A percentile compares a stretch with the other conserved stretches of the same genome.
Evolutionary conservation across 2,113 vertebrate species (phyloP).

Genomic region (Coturnix japonica): DNA sequence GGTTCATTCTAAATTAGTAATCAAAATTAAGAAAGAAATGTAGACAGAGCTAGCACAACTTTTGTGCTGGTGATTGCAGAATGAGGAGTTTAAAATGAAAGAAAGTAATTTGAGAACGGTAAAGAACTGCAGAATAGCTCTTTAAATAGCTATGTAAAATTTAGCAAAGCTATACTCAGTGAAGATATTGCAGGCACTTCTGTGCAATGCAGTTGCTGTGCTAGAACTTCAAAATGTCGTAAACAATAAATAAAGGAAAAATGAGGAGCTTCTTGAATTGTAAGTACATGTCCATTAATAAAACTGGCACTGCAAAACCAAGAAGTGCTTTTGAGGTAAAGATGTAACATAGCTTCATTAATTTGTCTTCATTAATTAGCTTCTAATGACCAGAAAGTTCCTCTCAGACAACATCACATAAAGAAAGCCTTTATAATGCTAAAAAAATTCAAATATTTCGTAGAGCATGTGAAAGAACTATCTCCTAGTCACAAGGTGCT

Average conservation of each 20-base stretch:
- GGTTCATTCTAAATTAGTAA: constrained; percentile 7
- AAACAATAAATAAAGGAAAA: not conserved
- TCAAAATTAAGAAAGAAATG: not conserved
- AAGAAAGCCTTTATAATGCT: not conserved
- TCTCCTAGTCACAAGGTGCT: not conserved
- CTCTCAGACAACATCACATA: not conserved
- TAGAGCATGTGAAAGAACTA: not conserved
- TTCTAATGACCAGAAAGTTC: not conserved
- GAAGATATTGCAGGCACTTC: not conserved
- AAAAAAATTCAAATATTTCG: not conserved
- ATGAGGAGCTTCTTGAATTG: not conserved
- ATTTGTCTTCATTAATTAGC: not conserved
- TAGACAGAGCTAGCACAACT: not conserved
- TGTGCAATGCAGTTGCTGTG: not conserved
- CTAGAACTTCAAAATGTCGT: not conserved
- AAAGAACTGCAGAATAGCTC: not conserved
- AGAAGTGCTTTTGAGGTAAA: not conserved
- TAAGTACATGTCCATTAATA: not conserved
- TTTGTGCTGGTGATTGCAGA: not conserved
- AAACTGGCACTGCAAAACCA: not conserved
- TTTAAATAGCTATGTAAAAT: not conserved
- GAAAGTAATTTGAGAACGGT: not conserved
- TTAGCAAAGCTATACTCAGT: not conserved
- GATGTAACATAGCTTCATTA: not conserved
- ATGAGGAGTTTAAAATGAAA: not conserved